Base-by-base conservation (phyloP, 2,797 vertebrate species). In the Syncerus caffer region DNA sequence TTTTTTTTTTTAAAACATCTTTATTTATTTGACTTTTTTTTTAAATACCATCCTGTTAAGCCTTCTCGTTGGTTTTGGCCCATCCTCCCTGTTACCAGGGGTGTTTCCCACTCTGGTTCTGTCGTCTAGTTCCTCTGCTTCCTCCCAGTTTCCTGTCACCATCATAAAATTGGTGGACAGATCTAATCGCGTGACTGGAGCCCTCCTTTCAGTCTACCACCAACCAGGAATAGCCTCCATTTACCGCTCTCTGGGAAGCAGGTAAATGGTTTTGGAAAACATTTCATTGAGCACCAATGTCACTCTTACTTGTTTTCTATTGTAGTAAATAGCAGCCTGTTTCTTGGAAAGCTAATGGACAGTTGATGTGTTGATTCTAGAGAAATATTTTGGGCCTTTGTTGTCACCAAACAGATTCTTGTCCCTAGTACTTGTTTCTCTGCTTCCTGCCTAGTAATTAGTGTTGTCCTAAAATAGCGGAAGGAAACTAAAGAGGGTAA, bases 401-500 rank as follows among this genome's bases (percentile, higher is more conserved):
- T 76, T 97, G 55, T 97, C 95, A 93, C 79, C 64, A 87, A 31
- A 42, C 78, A 83, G 34, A 96, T 89, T 90, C 76, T 87, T 64
- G 42, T 94, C 51, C 85, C 55, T 51, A 42, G 62, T 67, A 51
- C 55, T 95, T 74, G 74, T 64, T 97, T 96, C 83, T 92, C 79
- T 95, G 34, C 86, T 85, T 98, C 93, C 85, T 91, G 60, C 92
- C 94, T 97, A 71, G 85, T 97, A 92, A 97, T 97, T 96, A 97
- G 74, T 79, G 79, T 96, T 94, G 89, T 93, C 89, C 96, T 93
- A 95, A 98, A 96, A 96, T 85, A 94, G 88, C 31, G 31, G 88
- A 82, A 89, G 91, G 93, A 90, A 79, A 64, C 79, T 31, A 58
- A 94, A 95, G 71, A 91, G 79, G 82, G 60, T 94, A 76, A 93